Percentiles rank a stretch among this genome's conserved stretches.
phyloP scores from a whole-genome alignment of 64 coral and sea anemone genomes.

The Montipora sp. region DNA sequence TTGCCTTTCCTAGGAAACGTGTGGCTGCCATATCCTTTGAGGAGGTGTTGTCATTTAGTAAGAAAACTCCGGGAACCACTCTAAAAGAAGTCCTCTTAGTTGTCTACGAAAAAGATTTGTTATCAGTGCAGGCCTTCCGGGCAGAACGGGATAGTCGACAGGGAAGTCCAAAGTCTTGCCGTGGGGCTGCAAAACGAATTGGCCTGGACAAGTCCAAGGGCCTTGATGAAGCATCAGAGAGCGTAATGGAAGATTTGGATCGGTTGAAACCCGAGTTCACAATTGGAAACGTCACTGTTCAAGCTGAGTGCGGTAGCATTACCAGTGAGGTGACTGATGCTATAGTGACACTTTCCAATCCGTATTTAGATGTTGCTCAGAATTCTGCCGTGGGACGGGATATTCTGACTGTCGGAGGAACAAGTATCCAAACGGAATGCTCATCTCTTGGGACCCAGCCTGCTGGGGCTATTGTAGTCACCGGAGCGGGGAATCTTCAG shows the following conservation, averaged over 20 bases:
- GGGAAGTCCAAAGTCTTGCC: neutral
- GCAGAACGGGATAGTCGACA: slow-evolving; percentile 14
- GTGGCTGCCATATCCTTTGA: slow-evolving; percentile 57
- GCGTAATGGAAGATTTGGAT: neutral
- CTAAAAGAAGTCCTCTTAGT: slow-evolving; percentile 48
- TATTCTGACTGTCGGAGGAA: neutral
- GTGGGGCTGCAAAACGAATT: neutral
- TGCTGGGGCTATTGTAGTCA: slow-evolving; percentile 28
- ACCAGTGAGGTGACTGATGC: slow-evolving; percentile 44
- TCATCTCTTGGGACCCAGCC: neutral
- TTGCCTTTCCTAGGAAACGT: slow-evolving; percentile 30
- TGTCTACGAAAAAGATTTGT: slow-evolving; percentile 37
- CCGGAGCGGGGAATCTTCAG: slow-evolving; percentile 23
- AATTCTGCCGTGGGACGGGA: slow-evolving; percentile 5
- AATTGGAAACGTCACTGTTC: slow-evolving; percentile 16
- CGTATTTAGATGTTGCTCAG: neutral
- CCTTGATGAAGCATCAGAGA: neutral
- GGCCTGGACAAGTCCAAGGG: neutral
- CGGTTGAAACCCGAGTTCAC: neutral
- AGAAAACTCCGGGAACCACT: slow-evolving; percentile 1
- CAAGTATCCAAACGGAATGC: slow-evolving; percentile 31
- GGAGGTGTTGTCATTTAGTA: slow-evolving; percentile 43
- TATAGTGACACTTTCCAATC: slow-evolving; percentile 16
- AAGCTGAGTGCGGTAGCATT: slow-evolving; percentile 36
- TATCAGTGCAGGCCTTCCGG: slow-evolving; percentile 50